Evolutionary conservation across 2,113 vertebrate genomes (phyloP), one percentile per base, ranked within the genome.

Genomic region (Mionectes macconnelli): DNA sequence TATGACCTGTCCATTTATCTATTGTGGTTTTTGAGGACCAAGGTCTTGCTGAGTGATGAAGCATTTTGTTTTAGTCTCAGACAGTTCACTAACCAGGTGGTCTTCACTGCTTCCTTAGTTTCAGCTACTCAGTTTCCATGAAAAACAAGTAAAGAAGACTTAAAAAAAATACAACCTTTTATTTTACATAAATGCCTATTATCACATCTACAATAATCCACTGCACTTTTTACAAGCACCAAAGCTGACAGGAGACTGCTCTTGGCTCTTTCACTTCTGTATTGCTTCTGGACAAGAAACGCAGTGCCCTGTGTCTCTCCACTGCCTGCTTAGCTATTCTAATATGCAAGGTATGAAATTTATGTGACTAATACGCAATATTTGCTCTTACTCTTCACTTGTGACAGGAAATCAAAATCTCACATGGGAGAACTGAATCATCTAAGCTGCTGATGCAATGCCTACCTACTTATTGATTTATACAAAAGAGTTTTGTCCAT

Each of bases 301-400:
- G 14, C 12, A n/a, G 39, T 2, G 6, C 22, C 64, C 31, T 79
- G 40, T 10, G 83, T 20, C 59, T 50, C 66, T 63, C 37, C 52
- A 44, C 33, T 63, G 44, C n/a, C 55, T 88, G 50, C 40, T 83
- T 70, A 83, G 23, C 50, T 86, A 22, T 80, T 80, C 27, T 50
- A 80, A 80, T 39, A 73, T 2, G 19, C 35, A 84, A 83, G n/a
- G 42, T 27, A 74, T 2, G 3, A 80, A 68, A 64, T 77, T 45
- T 44, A 31, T 52, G 50, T 63, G 60, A 60, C 60, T n/a, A 72
- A 64, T 64, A 73, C 24, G 77, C 18, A 86, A 5, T 55, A 77
- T 81, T 73, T 83, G 33, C 47, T 89, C 66, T 79, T 77, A 73
- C 18, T 85, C 50, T 92, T 84, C 92, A 80, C n/a, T 70, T 55